A percentile compares a stretch with the other conserved stretches of the same genome.
Evolutionary conservation across 2,888 invertebrate genomes (phyloP).

Genomic region (Pocota personata): DNA sequence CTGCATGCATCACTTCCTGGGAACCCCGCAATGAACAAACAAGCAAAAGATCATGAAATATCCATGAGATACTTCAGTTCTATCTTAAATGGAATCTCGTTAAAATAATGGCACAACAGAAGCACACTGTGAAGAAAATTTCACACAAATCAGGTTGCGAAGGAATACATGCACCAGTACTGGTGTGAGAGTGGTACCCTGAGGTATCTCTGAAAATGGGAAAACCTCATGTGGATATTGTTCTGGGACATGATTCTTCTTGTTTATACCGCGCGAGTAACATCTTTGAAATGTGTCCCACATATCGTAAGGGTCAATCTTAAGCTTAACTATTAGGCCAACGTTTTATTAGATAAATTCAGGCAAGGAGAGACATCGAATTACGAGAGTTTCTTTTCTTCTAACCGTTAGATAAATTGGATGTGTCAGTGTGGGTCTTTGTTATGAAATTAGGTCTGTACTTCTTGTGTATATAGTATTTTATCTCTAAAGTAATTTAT

Average conservation of each 20-base stretch:
- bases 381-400: not conserved
- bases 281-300: conserved; percentile 19
- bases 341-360: conserved; percentile 11
- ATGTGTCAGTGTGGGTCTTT: not conserved
- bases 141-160: conserved; percentile 38
- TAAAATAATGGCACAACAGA: conserved; percentile 52
- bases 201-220: conserved; percentile 26
- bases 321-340: conserved; percentile 11
- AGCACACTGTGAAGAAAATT: conserved; percentile 16
- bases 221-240: conserved; percentile 35
- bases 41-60: conserved; percentile 44
- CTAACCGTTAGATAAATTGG: not conserved
- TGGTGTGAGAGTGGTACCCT: conserved; percentile 41
- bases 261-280: not conserved
- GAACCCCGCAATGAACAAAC: not conserved
- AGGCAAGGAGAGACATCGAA: not conserved
- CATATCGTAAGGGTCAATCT: conserved; percentile 59
- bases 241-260: conserved; percentile 17
- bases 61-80: conserved; percentile 55
- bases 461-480: not conserved
- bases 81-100: conserved; percentile 67
- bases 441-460: not conserved
- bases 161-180: conserved; percentile 7
- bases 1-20: not conserved
- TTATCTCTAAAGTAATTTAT: conserved; percentile 30